A percentile compares a stretch with the other conserved stretches of the same genome.
phyloP scores from a whole-genome alignment of 2,888 invertebrate species.

The Dasypolia templi region DNA sequence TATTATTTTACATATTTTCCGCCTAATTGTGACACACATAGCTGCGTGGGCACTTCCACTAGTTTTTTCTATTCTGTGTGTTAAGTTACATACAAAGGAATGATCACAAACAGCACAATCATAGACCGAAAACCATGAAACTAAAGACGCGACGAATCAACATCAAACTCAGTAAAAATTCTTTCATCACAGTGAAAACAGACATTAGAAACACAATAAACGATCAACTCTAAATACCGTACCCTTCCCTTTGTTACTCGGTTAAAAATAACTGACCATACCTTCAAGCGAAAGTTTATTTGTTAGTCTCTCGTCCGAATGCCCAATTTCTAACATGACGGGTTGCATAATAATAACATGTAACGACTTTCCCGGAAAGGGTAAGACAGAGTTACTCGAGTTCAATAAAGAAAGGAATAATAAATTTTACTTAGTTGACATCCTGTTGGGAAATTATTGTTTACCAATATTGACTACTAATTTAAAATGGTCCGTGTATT shows the following conservation, averaged over 20 bases:
- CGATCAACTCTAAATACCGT: constrained; percentile 8
- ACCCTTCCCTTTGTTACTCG: constrained; percentile 36
- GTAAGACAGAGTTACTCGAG: background rate
- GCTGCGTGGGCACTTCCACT: too few species aligned
- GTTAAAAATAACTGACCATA: constrained; percentile 45
- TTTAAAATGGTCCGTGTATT: too few species aligned
- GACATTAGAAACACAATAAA: constrained; percentile 29
- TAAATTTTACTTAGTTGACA: background rate
- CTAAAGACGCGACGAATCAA: background rate
- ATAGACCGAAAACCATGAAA: background rate
- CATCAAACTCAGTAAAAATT: constrained; percentile 20
- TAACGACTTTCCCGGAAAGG: background rate
- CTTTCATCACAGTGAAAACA: constrained; percentile 37
- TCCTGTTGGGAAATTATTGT: too few species aligned
- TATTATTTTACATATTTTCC: too few species aligned
- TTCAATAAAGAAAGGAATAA: background rate
- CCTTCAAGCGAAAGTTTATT: constrained; percentile 42
- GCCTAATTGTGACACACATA: too few species aligned
- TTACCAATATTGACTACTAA: too few species aligned
- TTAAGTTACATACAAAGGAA: background rate
- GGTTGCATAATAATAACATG: constrained; percentile 42
- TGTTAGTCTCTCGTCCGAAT: constrained; percentile 35
- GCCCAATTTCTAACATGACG: constrained; percentile 24
- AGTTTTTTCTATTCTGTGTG: too few species aligned
- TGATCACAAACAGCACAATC: background rate